phyloP scores from a whole-genome alignment of 2,797 vertebrate genomes.

The Anas bahamensis region DNA sequence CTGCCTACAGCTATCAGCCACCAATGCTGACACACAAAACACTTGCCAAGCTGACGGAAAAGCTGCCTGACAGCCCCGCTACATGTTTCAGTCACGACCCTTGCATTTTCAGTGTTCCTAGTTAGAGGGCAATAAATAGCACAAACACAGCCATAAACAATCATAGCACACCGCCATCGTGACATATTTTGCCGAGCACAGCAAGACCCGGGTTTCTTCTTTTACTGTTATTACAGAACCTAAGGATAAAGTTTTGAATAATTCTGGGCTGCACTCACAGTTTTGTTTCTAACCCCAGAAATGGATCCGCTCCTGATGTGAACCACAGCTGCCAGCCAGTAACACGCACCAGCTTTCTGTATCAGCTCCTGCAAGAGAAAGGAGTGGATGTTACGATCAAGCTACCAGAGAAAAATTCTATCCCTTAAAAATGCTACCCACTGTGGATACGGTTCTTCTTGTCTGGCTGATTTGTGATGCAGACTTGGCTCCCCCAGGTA shows the following conservation, averaged over 20 bases:
- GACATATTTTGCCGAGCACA: background rate
- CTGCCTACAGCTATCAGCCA: background rate
- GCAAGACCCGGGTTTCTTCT: background rate
- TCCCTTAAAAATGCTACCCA: background rate
- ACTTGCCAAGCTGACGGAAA: rapidly evolving
- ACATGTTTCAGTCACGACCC: rapidly evolving
- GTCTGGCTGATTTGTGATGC: background rate
- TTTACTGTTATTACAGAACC: background rate
- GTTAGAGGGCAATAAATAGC: background rate
- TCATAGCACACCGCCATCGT: rapidly evolving
- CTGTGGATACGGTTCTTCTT: background rate
- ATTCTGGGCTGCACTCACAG: background rate
- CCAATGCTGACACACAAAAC: background rate
- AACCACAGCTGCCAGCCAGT: background rate
- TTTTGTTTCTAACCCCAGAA: background rate
- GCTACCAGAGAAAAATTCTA: background rate
- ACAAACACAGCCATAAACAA: no score
- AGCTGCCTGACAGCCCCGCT: background rate
- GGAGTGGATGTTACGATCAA: background rate
- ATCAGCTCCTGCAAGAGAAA: background rate
- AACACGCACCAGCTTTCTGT: background rate
- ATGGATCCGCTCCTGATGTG: background rate
- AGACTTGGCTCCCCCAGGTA: background rate
- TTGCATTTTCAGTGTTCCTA: background rate
- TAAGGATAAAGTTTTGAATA: background rate